Conservation (phyloP, 2,797 vertebrate genomes). For the Sternarchorhynchus goeldii region DNA sequence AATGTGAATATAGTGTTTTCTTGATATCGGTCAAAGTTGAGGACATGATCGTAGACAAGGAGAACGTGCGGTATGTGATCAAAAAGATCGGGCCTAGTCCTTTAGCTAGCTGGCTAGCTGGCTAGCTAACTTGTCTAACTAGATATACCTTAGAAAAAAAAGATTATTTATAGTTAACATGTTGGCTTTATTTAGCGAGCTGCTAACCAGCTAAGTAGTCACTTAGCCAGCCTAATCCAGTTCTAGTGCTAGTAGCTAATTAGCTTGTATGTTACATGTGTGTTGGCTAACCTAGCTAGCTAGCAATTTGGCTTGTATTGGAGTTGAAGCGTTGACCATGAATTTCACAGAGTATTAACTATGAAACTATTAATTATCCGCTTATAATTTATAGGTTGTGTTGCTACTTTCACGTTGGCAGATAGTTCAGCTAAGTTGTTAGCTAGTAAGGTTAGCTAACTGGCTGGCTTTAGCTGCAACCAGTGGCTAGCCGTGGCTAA, state of each 20-base stretch:
- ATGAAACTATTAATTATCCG: no score
- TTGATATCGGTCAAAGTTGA: neutral
- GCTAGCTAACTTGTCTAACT: conserved; percentile 1
- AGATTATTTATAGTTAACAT: neutral
- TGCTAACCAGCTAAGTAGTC: conserved; percentile 22
- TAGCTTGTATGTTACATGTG: neutral
- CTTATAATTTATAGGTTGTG: no score
- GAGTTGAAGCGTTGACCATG: no score
- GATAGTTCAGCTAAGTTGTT: no score
- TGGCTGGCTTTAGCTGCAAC: conserved; percentile 28
- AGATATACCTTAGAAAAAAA: no score
- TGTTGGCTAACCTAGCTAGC: neutral
- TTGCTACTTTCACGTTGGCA: no score
- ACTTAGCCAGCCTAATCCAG: neutral
- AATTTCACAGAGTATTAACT: no score
- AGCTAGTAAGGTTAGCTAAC: conserved; percentile 10
- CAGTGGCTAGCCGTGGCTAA: conserved; percentile 28
- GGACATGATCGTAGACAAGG: neutral
- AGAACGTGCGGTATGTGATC: neutral
- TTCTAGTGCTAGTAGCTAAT: neutral
- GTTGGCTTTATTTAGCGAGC: conserved; percentile 32
- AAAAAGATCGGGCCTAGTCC: neutral
- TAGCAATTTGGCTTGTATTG: no score
- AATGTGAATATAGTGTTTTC: neutral
- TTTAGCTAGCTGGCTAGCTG: neutral